phyloP scores from a whole-genome alignment of 2,113 vertebrate species.

The Callocephalon fimbriatum region DNA sequence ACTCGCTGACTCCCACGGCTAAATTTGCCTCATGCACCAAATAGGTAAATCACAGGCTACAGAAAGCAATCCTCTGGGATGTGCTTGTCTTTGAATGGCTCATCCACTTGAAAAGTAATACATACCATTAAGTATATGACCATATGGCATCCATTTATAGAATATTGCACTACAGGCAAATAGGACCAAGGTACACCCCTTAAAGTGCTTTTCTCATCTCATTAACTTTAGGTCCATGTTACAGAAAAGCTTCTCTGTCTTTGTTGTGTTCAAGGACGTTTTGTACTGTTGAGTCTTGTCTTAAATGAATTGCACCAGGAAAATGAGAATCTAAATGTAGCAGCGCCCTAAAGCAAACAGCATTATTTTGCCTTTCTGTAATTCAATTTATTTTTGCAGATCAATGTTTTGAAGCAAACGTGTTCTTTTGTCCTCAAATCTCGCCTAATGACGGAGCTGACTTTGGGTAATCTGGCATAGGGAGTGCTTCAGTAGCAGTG shows the following conservation, averaged over 20 bases:
- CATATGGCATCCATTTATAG: constrained; percentile 71
- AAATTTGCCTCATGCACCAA: constrained; percentile 50
- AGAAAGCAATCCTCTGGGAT: constrained; percentile 47
- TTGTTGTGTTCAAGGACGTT: constrained; percentile 30
- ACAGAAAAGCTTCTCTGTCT: background rate
- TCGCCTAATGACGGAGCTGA: background rate
- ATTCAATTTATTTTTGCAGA: constrained; percentile 42
- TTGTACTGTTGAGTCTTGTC: background rate
- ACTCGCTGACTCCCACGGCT: background rate
- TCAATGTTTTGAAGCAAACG: constrained; percentile 1
- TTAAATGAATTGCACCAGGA: constrained; percentile 22
- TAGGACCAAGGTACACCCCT: constrained; percentile 29
- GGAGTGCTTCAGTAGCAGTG: fast-evolving
- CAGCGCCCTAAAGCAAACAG: constrained; percentile 45
- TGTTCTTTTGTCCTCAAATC: background rate
- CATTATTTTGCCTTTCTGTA: constrained; percentile 32
- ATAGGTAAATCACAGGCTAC: constrained; percentile 52
- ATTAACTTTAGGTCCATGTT: constrained; percentile 32
- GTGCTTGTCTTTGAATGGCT: constrained; percentile 49
- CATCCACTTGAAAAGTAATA: constrained; percentile 46
- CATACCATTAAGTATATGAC: constrained; percentile 26
- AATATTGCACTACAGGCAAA: constrained; percentile 24
- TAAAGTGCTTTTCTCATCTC: constrained; percentile 22
- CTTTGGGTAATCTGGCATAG: background rate
- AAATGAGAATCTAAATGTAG: constrained; percentile 54